These are phyloP conservation scores for Sweltsa coloradensis DNA, from an alignment of 1,140 invertebrate genomes.

Conservation along the genomic window DNA sequence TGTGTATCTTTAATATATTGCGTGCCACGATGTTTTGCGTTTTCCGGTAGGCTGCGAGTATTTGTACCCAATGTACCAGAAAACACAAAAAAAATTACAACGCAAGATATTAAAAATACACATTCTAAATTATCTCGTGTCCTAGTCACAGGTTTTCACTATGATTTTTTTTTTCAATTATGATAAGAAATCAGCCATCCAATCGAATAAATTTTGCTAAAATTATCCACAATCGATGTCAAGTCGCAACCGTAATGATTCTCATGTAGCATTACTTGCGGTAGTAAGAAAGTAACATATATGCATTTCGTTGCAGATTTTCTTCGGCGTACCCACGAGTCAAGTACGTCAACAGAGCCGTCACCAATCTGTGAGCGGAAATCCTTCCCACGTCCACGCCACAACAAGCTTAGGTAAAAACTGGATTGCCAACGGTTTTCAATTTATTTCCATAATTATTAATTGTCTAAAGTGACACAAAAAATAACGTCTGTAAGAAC, in stretches of 20 bases:
- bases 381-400: slow-evolving; percentile 16
- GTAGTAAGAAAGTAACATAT: too few species aligned
- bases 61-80: slow-evolving; percentile 15
- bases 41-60: background rate
- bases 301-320: slow-evolving; percentile 19
- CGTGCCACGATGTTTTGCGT: background rate
- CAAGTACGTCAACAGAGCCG: slow-evolving; percentile 39
- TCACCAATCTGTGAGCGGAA: slow-evolving; percentile 35
- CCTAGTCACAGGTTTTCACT: background rate
- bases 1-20: background rate
- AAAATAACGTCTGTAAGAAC: background rate
- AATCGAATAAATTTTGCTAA: slow-evolving; percentile 16
- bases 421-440: background rate
- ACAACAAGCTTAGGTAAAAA: slow-evolving; percentile 12
- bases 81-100: slow-evolving; percentile 13
- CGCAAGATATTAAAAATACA: slow-evolving; percentile 10
- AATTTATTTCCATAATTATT: background rate
- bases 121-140: background rate
- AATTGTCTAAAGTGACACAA: background rate
- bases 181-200: slow-evolving; percentile 10
- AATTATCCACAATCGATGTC: slow-evolving; percentile 21
- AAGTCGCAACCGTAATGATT: too few species aligned
- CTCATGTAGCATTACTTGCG: too few species aligned
- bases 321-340: slow-evolving; percentile 38
- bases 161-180: background rate